phyloP scores from a whole-genome alignment of 2,888 invertebrate species.

The Andrena marginata region DNA sequence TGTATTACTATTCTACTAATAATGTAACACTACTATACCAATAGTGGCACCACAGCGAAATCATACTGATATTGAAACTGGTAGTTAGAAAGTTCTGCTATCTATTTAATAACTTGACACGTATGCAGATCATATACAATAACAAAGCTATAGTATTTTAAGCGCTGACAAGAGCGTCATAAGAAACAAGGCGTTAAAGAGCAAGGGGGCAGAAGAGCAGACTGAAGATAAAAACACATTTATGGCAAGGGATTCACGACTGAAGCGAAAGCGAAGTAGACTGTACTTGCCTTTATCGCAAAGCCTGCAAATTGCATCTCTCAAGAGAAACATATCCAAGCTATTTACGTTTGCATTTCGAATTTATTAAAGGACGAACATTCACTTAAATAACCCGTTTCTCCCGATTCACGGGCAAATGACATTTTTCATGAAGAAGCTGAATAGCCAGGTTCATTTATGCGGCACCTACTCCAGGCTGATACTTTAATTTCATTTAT shows the following conservation, averaged over 20 bases:
- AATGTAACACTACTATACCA: too few relatives aligned
- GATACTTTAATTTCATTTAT: background rate
- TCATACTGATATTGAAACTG: too few relatives aligned
- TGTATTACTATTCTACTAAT: too few relatives aligned
- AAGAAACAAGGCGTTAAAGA: background rate
- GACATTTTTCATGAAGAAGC: slow-evolving; percentile 5
- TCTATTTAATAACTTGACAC: too few relatives aligned
- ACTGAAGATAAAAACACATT: background rate
- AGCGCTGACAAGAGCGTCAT: background rate
- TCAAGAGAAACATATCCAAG: slow-evolving; percentile 12
- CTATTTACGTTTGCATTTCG: slow-evolving; percentile 9
- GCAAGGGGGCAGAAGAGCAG: background rate
- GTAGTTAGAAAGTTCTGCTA: too few relatives aligned
- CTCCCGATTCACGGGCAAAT: slow-evolving; percentile 10
- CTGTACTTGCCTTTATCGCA: slow-evolving; percentile 25
- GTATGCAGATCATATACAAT: too few relatives aligned
- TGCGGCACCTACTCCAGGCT: background rate
- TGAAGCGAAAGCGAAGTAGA: slow-evolving; percentile 19
- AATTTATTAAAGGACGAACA: slow-evolving; percentile 30
- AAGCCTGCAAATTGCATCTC: slow-evolving; percentile 10
- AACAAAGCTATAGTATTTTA: background rate
- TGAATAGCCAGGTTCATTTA: slow-evolving; percentile 2
- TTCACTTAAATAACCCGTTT: slow-evolving; percentile 15
- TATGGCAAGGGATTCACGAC: slow-evolving; percentile 1
- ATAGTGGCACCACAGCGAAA: too few relatives aligned